Evolutionary conservation across 2,113 vertebrate species (phyloP).

Genomic region (Oryzias javanicus): DNA sequence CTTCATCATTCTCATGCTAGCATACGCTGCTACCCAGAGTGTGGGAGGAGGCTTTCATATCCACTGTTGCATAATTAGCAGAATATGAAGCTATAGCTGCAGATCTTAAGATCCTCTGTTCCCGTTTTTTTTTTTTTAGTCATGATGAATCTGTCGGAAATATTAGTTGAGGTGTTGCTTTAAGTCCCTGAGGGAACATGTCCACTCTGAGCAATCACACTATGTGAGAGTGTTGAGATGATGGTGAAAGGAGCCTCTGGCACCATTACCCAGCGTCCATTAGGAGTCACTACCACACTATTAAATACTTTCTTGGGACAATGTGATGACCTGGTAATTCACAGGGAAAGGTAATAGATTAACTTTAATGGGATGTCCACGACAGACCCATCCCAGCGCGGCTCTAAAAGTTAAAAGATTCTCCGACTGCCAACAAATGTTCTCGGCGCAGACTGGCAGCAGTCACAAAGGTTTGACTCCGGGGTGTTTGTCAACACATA

Average conservation of each 20-base stretch:
- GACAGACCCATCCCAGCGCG: conserved; percentile 24
- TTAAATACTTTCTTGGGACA: conserved; percentile 29
- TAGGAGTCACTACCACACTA: conserved; percentile 27
- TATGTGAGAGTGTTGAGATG: conserved; percentile 9
- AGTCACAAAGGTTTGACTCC: conserved; percentile 17
- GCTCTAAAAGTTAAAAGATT: conserved; percentile 24
- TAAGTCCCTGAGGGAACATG: neutral
- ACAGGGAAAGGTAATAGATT: conserved; percentile 22
- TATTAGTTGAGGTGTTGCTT: conserved; percentile 4
- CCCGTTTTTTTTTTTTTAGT: conserved; percentile 22
- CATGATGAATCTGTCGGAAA: conserved; percentile 7
- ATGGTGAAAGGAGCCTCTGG: conserved; percentile 5
- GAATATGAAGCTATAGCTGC: conserved; percentile 35
- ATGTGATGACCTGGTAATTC: conserved; percentile 29
- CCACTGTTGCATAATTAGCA: conserved; percentile 45
- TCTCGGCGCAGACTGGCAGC: conserved; percentile 3
- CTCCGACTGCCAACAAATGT: neutral
- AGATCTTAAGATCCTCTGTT: conserved; percentile 22
- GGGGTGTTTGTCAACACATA: conserved; percentile 17
- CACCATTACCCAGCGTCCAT: conserved; percentile 29
- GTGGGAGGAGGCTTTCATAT: conserved; percentile 57
- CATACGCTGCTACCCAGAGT: conserved; percentile 23
- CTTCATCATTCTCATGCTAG: conserved; percentile 30
- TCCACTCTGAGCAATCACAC: conserved; percentile 5
- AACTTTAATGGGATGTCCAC: conserved; percentile 10